These are phyloP conservation scores for Metopolophium dirhodum DNA, from an alignment of 1,140 invertebrate genomes.

Conservation along the genomic window DNA sequence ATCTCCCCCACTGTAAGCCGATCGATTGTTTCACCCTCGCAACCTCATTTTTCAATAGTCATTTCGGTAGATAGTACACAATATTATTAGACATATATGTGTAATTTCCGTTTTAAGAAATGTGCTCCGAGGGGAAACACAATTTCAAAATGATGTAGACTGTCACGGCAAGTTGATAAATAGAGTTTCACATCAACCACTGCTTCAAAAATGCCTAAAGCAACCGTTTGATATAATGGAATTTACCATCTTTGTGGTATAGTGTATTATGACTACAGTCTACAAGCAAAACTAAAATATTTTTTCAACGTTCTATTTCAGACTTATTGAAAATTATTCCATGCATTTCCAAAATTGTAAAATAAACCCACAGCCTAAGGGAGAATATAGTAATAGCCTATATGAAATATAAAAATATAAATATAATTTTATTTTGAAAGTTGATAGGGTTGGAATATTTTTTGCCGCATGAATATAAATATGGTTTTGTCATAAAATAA, in stretches of 20 bases:
- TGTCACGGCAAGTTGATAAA: constrained; percentile 29
- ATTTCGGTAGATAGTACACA: constrained; percentile 24
- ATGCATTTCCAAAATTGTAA: neutral
- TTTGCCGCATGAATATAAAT: neutral
- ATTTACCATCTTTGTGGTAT: neutral
- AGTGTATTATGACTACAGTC: neutral
- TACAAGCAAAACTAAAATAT: neutral
- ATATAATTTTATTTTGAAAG: neutral
- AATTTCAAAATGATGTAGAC: constrained; percentile 27
- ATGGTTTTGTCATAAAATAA: neutral
- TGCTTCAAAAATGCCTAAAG: neutral
- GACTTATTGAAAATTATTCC: constrained; percentile 11
- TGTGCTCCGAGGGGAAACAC: neutral
- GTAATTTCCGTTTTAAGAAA: constrained; percentile 48
- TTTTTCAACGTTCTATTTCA: neutral
- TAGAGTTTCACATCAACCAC: neutral
- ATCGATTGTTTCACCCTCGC: constrained; percentile 45
- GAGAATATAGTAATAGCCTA: neutral
- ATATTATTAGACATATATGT: neutral
- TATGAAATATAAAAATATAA: neutral
- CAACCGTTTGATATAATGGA: constrained; percentile 11
- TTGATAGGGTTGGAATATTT: neutral
- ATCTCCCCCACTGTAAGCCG: neutral
- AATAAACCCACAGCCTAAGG: neutral
- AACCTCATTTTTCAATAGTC: constrained; percentile 43